Conservation (phyloP, 2,888 invertebrate species). For the Leptarthrus brevirostris region DNA sequence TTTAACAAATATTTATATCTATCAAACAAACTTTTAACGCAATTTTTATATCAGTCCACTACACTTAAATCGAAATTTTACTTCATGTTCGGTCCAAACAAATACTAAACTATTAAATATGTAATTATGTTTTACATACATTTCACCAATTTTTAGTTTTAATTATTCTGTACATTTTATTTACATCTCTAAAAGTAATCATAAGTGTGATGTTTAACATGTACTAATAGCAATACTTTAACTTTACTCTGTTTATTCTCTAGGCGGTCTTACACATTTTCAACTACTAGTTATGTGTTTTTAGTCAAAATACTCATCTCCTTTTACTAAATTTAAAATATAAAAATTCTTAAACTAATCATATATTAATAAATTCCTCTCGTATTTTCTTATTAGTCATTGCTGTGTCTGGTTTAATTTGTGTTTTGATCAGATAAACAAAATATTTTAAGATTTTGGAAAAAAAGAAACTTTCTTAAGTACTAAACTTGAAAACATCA, state of each 20-base stretch:
- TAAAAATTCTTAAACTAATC: constrained; percentile 38
- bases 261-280: constrained; percentile 24
- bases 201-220: constrained; percentile 42
- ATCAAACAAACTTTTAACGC: no score
- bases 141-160: constrained; percentile 35
- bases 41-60: no score
- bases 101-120: constrained; percentile 10
- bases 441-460: constrained; percentile 6
- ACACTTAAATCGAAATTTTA: constrained; percentile 21
- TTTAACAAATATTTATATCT: no score
- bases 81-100: constrained; percentile 28
- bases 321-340: neutral
- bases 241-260: constrained; percentile 14
- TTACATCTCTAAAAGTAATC: constrained; percentile 30
- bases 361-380: constrained; percentile 23
- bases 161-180: constrained; percentile 33
- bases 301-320: neutral
- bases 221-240: constrained; percentile 25
- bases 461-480: constrained; percentile 16
- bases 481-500: constrained; percentile 17
- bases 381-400: constrained; percentile 15
- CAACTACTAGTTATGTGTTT: neutral
- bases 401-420: constrained; percentile 35
- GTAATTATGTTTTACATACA: constrained; percentile 21
- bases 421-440: neutral